Conservation (phyloP, 2,113 vertebrate genomes). For the Agelaius phoeniceus region DNA sequence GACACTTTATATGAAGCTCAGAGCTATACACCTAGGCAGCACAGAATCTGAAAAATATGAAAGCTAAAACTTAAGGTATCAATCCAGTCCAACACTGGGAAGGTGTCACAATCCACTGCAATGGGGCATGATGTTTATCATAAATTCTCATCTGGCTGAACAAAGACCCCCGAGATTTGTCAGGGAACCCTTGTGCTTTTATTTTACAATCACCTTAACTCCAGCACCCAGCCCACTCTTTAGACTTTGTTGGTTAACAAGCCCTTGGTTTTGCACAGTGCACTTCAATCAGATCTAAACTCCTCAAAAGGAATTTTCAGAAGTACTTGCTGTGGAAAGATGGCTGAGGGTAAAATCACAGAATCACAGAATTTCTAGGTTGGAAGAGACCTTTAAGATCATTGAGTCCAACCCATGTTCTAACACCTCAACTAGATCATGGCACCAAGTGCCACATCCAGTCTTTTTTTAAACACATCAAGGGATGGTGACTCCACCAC, state of each 20-base stretch:
- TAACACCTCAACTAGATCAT: too few relatives aligned
- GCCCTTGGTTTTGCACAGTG: background rate
- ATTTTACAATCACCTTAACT: background rate
- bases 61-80: background rate
- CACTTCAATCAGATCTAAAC: background rate
- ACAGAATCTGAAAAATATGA: background rate
- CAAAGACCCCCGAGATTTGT: rapidly evolving
- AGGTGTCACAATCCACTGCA: background rate
- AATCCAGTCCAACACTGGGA: background rate
- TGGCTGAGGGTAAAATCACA: background rate
- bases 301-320: background rate
- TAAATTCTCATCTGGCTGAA: background rate
- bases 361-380: too few relatives aligned
- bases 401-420: too few relatives aligned
- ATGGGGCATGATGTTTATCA: background rate
- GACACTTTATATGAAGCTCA: background rate
- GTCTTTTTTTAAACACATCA: too few relatives aligned
- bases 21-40: background rate
- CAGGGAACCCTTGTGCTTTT: background rate
- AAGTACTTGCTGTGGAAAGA: background rate
- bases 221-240: background rate
- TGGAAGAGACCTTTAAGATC: too few relatives aligned
- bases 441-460: too few relatives aligned
- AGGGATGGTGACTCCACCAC: too few relatives aligned
- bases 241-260: background rate